phyloP scores from a whole-genome alignment of 2,113 vertebrate species.

The Sapajus apella region DNA sequence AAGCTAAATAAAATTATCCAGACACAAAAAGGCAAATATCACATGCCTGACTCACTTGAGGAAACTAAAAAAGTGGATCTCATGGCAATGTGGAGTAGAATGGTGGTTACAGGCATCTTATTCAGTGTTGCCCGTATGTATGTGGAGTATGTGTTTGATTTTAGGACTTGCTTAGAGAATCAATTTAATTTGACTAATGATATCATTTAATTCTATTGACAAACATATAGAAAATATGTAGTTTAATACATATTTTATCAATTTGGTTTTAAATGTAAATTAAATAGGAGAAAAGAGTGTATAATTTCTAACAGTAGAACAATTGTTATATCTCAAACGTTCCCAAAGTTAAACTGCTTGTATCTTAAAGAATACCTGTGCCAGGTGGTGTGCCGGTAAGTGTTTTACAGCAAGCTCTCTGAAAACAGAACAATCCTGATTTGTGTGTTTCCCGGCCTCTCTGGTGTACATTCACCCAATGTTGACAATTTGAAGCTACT shows the following conservation, averaged over 20 bases:
- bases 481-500: rapidly evolving
- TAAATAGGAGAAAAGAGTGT: background rate
- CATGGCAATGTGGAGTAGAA: background rate
- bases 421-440: background rate
- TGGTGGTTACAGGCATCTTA: background rate
- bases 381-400: background rate
- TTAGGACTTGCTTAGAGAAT: background rate
- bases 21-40: background rate
- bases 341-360: background rate
- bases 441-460: background rate
- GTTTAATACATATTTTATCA: background rate
- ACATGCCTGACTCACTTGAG: background rate
- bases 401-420: background rate
- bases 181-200: background rate
- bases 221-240: background rate
- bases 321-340: background rate
- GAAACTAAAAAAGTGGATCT: background rate
- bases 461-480: background rate
- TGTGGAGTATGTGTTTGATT: background rate
- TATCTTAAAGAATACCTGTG: background rate
- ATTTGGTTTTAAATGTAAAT: background rate
- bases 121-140: background rate
- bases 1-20: background rate
- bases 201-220: background rate
- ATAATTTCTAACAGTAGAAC: background rate